Conservation (phyloP, 1,140 invertebrate species). For the Drosophila pectinifera region DNA sequence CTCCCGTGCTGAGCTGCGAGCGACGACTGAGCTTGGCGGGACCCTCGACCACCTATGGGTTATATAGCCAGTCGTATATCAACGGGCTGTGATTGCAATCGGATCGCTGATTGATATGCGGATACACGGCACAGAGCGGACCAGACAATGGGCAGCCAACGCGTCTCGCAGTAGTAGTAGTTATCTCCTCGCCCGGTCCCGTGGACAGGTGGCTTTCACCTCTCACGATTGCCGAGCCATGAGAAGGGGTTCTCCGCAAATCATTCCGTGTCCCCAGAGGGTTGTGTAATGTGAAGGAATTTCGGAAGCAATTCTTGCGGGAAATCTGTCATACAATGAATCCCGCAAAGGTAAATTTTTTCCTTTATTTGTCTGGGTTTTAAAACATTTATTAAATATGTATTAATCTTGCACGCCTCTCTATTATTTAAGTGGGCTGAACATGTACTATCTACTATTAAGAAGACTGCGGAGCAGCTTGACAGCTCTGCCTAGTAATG, state of each 20-base stretch:
- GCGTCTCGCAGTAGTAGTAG: neutral
- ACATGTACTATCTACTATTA: too few relatives aligned
- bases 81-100: conserved; percentile 24
- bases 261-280: neutral
- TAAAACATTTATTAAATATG: too few relatives aligned
- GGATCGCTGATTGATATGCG: conserved; percentile 59
- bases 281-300: neutral
- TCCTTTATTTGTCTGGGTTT: neutral
- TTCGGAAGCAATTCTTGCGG: neutral
- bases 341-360: neutral
- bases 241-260: neutral
- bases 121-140: conserved; percentile 19
- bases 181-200: conserved; percentile 17
- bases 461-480: too few relatives aligned
- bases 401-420: too few relatives aligned
- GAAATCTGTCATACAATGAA: neutral
- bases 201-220: conserved; percentile 25
- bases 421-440: too few relatives aligned
- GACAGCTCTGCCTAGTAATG: too few relatives aligned
- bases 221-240: conserved; percentile 3
- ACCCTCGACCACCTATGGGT: conserved; percentile 15
- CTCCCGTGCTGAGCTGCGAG: conserved; percentile 24
- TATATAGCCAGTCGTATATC: conserved; percentile 53
- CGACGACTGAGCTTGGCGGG: conserved; percentile 31
- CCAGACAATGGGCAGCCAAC: conserved; percentile 10